Evolutionary conservation across 2,113 vertebrate species (phyloP).

Genomic region (Calyptommatus sinebrachiatus): DNA sequence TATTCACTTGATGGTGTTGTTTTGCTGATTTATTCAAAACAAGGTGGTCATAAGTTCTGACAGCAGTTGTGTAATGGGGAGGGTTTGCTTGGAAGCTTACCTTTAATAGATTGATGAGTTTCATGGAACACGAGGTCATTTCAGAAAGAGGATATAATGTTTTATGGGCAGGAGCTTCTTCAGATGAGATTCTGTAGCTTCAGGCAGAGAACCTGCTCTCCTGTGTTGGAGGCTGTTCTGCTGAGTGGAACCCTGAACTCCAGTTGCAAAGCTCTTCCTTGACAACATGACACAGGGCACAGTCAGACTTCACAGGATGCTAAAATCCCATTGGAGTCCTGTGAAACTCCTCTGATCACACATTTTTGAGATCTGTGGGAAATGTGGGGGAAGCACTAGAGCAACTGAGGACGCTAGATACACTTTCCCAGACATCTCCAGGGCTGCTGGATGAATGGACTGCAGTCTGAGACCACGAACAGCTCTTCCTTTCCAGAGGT

Average conservation of each 20-base stretch:
- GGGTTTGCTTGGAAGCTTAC: neutral
- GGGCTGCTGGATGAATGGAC: too few species aligned
- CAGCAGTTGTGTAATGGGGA: neutral
- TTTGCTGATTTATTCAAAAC: neutral
- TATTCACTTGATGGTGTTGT: neutral
- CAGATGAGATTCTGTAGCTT: neutral
- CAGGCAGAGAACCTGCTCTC: neutral
- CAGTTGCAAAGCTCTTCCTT: neutral
- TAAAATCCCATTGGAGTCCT: too few species aligned
- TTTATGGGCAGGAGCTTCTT: neutral
- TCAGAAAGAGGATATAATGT: neutral
- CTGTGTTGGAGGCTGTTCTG: neutral
- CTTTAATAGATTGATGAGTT: neutral
- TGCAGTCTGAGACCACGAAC: too few species aligned
- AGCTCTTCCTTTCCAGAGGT: too few species aligned
- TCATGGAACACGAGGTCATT: neutral
- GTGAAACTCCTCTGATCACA: too few species aligned
- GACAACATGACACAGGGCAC: too few species aligned
- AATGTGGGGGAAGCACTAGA: too few species aligned
- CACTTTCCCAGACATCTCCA: too few species aligned
- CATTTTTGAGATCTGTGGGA: too few species aligned
- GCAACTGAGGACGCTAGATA: too few species aligned
- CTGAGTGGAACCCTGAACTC: neutral
- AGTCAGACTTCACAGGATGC: too few species aligned
- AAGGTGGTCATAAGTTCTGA: neutral